These are phyloP conservation scores for Eulemur coronatus DNA, from an alignment of 2,797 vertebrate species.

Conservation along the genomic window DNA sequence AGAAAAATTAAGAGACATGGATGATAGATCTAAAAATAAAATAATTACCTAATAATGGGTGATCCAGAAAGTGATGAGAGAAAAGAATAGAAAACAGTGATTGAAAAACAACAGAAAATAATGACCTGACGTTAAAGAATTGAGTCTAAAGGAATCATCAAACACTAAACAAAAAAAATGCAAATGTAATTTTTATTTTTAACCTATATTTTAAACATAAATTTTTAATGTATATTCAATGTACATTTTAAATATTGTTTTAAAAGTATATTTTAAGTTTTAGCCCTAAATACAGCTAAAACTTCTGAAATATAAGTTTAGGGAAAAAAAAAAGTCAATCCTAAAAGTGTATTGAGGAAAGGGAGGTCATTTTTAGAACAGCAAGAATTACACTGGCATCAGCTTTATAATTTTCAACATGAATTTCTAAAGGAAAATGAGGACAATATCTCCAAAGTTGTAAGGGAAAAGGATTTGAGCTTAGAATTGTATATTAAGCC, in stretches of 20 bases:
- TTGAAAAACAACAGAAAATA: not conserved
- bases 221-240: not conserved
- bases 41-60: not conserved
- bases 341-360: not conserved
- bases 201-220: not conserved
- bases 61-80: not conserved
- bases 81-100: not conserved
- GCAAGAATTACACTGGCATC: not conserved
- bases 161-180: not conserved
- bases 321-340: not conserved
- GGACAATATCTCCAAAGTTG: not conserved
- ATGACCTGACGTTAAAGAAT: rapidly evolving
- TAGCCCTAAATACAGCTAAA: not conserved
- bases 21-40: not conserved
- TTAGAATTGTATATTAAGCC: not conserved
- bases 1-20: not conserved
- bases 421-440: not conserved
- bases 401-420: not conserved
- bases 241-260: not conserved
- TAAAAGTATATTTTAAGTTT: not conserved
- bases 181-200: not conserved
- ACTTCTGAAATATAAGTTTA: not conserved
- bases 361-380: not conserved
- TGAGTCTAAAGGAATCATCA: not conserved
- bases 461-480: not conserved